Evolutionary conservation across 2,797 vertebrate genomes (phyloP), one percentile per base, ranked within the genome.

Genomic region (Nannoperca australis): DNA sequence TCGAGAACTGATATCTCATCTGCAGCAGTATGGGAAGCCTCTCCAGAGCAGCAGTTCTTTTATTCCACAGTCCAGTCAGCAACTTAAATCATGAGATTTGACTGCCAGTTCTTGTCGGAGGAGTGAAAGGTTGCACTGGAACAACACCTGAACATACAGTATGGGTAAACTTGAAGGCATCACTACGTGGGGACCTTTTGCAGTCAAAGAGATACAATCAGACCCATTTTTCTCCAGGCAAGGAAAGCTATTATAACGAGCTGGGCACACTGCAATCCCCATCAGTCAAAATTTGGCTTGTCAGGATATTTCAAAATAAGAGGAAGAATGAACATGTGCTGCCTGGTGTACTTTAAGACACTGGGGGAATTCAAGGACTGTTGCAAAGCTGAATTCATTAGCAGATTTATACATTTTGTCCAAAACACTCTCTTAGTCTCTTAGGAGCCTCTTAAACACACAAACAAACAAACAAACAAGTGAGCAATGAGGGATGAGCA

Each of bases 1-100:
- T 84, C 20, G 18, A 77, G 77, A 90, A 79, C 85, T 80, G 87
- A 86, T 91, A 86, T 90, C 78, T 92, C 89, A 84, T 92, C 89
- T 87, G 70, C 76, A 68, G 72, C 73, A 55, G 84, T 86, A 82
- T 55, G 73, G 81, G 79, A 44, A 66, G 78, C 64, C 73, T 89
- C 78, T 88, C 76, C 65, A 72, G 70, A 71, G 79, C 32, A 17
- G 75, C 68, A 51, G 82, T 90, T 78, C 68, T 90, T 38, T 94
- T 83, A 88, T 84, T 85, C 61, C 69, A 85, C 83, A 22, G 66
- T 69, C 74, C 76, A 79, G 64, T 81, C 76, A 70, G 78, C 44
- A 54, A 17, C 75, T 61, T 40, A 58, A 76, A 84, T 68, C 67
- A 49, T 44, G 5, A 62, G 66, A 60, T 85, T 63, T 72, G 68